phyloP scores from a whole-genome alignment of 2,113 vertebrate species.

The Zosterops hypoxanthus region DNA sequence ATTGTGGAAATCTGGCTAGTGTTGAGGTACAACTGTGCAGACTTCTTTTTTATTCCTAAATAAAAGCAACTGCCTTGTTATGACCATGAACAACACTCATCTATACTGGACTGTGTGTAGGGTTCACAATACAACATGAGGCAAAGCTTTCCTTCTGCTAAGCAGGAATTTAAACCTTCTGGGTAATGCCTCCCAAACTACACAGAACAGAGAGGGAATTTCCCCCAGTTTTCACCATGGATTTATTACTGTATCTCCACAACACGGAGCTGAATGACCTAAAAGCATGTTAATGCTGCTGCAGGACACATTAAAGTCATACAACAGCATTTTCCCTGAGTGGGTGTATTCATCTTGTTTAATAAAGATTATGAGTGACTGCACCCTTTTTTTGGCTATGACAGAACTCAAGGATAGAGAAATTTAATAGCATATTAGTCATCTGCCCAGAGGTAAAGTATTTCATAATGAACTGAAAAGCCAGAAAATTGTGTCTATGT shows the following conservation, averaged over 20 bases:
- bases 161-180: background rate
- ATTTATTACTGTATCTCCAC: background rate
- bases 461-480: conserved; percentile 67
- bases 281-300: conserved; percentile 31
- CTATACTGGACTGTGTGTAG: background rate
- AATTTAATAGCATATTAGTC: conserved; percentile 73
- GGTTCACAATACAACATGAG: background rate
- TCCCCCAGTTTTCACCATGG: background rate
- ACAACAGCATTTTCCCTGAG: conserved; percentile 38
- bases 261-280: background rate
- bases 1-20: background rate
- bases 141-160: background rate
- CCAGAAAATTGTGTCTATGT: conserved; percentile 13
- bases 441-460: conserved; percentile 62
- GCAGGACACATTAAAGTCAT: conserved; percentile 30
- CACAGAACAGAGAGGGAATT: background rate
- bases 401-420: conserved; percentile 52
- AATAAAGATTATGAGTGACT: conserved; percentile 64
- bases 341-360: conserved; percentile 55
- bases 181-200: background rate
- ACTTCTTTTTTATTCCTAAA: background rate
- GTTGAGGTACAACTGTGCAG: background rate
- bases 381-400: conserved; percentile 50
- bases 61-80: background rate
- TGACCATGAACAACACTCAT: background rate